Evolutionary conservation across 2,888 invertebrate species (phyloP), one percentile per base, ranked within the genome.

Genomic region (Andricus curvator): DNA sequence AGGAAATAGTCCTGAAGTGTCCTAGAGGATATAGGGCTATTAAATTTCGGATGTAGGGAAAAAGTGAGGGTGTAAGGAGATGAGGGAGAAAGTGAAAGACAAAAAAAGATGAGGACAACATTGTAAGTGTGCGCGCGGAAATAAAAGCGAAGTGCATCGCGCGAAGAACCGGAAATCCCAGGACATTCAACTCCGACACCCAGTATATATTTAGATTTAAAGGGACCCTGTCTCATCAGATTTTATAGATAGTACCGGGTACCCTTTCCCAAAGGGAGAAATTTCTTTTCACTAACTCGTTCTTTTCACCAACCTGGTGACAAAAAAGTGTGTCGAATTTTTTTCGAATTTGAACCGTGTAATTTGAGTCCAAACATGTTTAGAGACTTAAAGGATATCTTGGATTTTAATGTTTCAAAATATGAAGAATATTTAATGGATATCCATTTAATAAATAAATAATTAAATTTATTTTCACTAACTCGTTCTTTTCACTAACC

Each of bases 1-100:
- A 92, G 92, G 92, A 92, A 92, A 92, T 91, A 91, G 89, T 91
- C 90, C 90, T 90, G 90, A 85, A 91, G 91, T 89, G 89, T 92
- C 91, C 91, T 91, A 89, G 88, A 89, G 89, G 89, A 89, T 89
- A 88, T 88, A 87, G 85, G 92, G 91, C 91, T 91, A 92, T 92
- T 91, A 88, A 88, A 88, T 92, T 92, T 91, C 92, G 88, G 84
- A 84, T 87, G 85, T 80, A 83, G 44, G 60, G n/a, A 67, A 82
- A 82, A 79, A 77, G 81, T 76, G 77, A 62, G 80, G 79, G 74
- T 64, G 74, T 22, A 37, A 41, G 25, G 70, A 22, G 65, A 22
- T 74, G 65, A 44, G 86, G 41, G 48, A 76, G 66, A 78, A 25
- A 78, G 82, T 81, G 82, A 86, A 83, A 77, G 81, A 84, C 83